Percentiles rank a stretch among this genome's conserved stretches.
Conservation (phyloP, 92 coral and sea anemone genomes). For the Virgularia gustaviana region DNA sequence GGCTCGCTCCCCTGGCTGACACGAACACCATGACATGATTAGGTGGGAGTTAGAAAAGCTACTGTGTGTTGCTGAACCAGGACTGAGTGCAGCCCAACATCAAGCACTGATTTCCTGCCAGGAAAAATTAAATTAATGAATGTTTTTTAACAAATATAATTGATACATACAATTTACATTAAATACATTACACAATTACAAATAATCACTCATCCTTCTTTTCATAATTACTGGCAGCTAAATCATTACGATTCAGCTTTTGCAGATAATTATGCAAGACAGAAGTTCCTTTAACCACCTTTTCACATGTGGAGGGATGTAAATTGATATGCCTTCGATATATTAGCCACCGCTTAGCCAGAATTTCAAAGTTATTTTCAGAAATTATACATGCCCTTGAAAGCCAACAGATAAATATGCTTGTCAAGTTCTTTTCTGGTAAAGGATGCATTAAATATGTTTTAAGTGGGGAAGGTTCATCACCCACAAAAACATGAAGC, state of each 20-base stretch:
- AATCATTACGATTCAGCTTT: not conserved
- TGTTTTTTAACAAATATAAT: no score
- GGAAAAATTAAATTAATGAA: no score
- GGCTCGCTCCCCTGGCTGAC: no score
- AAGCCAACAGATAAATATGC: not conserved
- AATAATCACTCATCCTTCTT: not conserved
- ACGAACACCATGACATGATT: no score
- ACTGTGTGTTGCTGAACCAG: no score
- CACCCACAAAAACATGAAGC: conserved; percentile 57
- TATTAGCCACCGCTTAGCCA: conserved; percentile 15
- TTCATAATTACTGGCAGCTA: not conserved
- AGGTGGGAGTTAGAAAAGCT: no score
- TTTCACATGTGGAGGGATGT: conserved; percentile 3
- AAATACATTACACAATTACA: no score
- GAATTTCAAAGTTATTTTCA: conserved; percentile 13
- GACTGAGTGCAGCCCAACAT: no score
- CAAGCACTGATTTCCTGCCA: no score
- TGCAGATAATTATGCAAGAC: conserved; percentile 2
- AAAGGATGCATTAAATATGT: conserved; percentile 59
- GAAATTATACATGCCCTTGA: conserved; percentile 17
- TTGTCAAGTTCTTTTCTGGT: conserved; percentile 48
- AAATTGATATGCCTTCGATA: conserved; percentile 3
- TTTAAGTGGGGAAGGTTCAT: conserved; percentile 55
- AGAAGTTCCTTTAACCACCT: not conserved
- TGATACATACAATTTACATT: no score